Percentiles rank a stretch among this genome's conserved stretches.
phyloP scores from a whole-genome alignment of 2,888 invertebrate species.

The Iphiclides podalirius region DNA sequence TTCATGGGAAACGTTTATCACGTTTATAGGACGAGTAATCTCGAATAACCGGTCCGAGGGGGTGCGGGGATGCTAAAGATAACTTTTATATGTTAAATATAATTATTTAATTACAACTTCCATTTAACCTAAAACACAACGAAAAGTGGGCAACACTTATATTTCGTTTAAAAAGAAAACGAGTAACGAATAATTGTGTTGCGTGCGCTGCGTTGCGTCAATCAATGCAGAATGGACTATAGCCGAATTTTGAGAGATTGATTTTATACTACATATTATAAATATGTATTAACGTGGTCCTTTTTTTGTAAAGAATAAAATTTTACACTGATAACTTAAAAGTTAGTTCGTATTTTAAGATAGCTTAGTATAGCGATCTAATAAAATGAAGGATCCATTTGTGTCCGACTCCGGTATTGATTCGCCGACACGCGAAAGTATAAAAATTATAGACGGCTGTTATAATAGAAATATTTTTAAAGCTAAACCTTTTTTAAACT shows the following conservation, averaged over 20 bases:
- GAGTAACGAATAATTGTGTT: conserved; percentile 53
- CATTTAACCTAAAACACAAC: no score
- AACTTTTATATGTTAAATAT: no score
- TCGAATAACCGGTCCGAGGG: no score
- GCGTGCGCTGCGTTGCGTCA: no score
- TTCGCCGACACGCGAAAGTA: conserved; percentile 65
- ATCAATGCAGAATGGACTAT: conserved; percentile 23
- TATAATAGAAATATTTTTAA: conserved; percentile 67
- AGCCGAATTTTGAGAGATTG: conserved; percentile 31
- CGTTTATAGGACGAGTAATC: no score
- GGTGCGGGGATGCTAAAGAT: no score
- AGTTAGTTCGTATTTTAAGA: conserved; percentile 18
- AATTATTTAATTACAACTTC: no score
- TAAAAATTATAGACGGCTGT: conserved; percentile 67
- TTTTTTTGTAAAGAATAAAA: conserved; percentile 23
- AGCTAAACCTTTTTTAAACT: conserved; percentile 78
- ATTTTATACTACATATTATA: conserved; percentile 35
- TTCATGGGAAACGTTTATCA: no score
- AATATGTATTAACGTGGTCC: conserved; percentile 40
- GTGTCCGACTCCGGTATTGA: conserved; percentile 63
- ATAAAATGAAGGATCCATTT: conserved; percentile 71
- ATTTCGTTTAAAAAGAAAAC: conserved; percentile 38
- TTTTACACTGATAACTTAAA: background rate
- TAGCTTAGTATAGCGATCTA: conserved; percentile 26
- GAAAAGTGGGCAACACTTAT: conserved; percentile 26